phyloP scores from a whole-genome alignment of 2,888 invertebrate genomes.

The Epinotia brunnichana region DNA sequence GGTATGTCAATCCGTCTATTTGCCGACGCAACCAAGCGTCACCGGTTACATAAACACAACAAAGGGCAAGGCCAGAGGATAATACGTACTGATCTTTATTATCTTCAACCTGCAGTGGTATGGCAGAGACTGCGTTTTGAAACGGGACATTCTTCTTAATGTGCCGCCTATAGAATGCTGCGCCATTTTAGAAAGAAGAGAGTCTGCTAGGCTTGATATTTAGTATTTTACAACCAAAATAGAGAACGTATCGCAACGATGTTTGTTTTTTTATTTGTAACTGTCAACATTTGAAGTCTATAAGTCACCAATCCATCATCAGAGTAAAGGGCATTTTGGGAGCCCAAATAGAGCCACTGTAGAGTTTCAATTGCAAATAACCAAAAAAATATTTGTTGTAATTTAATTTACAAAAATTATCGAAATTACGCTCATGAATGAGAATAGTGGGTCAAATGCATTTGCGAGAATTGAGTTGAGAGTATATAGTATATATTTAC shows the following conservation, averaged over 20 bases:
- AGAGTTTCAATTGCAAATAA: background rate
- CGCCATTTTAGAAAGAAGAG: background rate
- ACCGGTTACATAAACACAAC: slow-evolving; percentile 31
- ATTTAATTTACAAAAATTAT: background rate
- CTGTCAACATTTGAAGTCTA: background rate
- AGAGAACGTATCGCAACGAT: too few species aligned
- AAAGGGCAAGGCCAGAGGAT: slow-evolving; percentile 38
- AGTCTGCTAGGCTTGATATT: background rate
- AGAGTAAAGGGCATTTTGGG: slow-evolving; percentile 2
- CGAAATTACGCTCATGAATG: slow-evolving; percentile 1
- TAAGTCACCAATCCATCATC: background rate
- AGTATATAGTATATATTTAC: background rate
- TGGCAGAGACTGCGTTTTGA: slow-evolving; percentile 14
- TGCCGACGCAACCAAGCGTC: slow-evolving; percentile 30
- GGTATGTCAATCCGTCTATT: slow-evolving; percentile 18
- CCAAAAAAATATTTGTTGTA: background rate
- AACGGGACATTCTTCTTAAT: background rate
- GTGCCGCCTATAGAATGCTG: background rate
- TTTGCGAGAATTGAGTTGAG: background rate
- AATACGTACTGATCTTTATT: slow-evolving; percentile 32
- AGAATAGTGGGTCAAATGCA: background rate
- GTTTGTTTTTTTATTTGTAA: background rate
- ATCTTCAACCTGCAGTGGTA: slow-evolving; percentile 11
- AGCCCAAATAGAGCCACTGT: background rate
- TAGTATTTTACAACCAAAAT: background rate